Conservation (phyloP, 2,797 vertebrate genomes). For the Sebastes minor region DNA sequence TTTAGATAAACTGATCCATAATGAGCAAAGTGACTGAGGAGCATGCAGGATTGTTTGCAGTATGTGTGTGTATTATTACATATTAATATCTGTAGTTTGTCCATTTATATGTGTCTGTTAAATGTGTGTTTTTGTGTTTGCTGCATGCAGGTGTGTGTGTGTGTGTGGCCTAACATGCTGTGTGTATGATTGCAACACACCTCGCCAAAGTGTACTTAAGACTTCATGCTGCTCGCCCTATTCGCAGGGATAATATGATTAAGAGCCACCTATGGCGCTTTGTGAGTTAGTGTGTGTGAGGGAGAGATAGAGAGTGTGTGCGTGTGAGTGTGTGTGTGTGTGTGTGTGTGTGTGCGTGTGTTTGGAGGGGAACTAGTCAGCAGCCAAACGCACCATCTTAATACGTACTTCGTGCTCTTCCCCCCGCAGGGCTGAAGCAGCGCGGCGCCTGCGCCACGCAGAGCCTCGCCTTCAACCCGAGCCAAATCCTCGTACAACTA, state of each 20-base stretch:
- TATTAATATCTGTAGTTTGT: not conserved
- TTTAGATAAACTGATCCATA: not conserved
- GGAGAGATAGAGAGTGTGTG: not conserved
- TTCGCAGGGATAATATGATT: conserved; percentile 71
- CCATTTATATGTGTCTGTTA: not conserved
- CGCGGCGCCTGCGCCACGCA: conserved; percentile 6
- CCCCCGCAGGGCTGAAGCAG: conserved; percentile 32
- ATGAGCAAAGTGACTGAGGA: not conserved
- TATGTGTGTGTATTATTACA: not conserved
- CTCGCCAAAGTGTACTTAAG: conserved; percentile 46
- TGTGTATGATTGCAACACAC: conserved; percentile 42
- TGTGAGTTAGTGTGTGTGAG: conserved; percentile 2
- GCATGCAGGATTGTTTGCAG: not conserved
- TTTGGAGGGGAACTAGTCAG: conserved; percentile 53
- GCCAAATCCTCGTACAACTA: conserved; percentile 54
- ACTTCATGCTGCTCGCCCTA: conserved; percentile 42
- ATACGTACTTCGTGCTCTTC: conserved; percentile 23
- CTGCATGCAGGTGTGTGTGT: not conserved
- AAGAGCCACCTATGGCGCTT: conserved; percentile 59
- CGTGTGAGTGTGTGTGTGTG: conserved; percentile 13
- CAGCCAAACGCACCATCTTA: conserved; percentile 71
- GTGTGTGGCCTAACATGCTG: conserved; percentile 20
- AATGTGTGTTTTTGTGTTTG: not conserved
- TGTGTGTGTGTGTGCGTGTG: conserved; percentile 14
- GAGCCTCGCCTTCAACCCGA: conserved; percentile 37